Conservation (phyloP, 2,797 vertebrate species). For the Mormyrus hasselquistii region DNA sequence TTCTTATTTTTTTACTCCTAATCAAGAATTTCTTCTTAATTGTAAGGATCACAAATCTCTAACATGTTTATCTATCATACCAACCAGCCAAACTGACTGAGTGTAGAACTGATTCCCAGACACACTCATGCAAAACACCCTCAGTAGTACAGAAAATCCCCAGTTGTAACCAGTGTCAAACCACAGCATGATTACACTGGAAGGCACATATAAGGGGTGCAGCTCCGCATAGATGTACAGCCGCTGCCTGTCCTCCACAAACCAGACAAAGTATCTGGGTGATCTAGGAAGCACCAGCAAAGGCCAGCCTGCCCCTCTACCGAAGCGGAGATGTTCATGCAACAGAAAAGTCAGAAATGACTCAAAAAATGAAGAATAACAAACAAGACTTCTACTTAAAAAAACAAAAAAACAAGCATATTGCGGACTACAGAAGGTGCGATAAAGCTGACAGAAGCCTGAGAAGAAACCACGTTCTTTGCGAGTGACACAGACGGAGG, state of each 20-base stretch:
- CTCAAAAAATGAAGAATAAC: neutral
- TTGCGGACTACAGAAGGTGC: neutral
- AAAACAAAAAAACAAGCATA: neutral
- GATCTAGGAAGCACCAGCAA: neutral
- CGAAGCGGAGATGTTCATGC: neutral
- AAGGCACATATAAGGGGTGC: neutral
- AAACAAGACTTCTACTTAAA: neutral
- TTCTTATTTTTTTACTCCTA: neutral
- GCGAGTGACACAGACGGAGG: neutral
- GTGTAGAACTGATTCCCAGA: no score
- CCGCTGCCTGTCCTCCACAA: neutral
- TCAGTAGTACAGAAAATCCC: no score
- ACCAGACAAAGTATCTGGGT: neutral
- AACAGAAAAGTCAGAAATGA: neutral
- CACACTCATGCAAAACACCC: no score
- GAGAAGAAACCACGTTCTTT: neutral
- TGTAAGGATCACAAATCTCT: neutral
- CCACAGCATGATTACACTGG: neutral
- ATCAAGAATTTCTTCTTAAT: neutral
- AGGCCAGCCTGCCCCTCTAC: neutral
- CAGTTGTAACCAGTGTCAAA: neutral
- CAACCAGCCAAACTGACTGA: no score
- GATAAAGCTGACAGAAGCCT: neutral
- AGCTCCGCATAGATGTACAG: neutral
- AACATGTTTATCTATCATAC: no score